A percentile compares a stretch with the other conserved stretches of the same genome.
Evolutionary conservation across 1,140 invertebrate genomes (phyloP).

Genomic region (Anastatus disparis): DNA sequence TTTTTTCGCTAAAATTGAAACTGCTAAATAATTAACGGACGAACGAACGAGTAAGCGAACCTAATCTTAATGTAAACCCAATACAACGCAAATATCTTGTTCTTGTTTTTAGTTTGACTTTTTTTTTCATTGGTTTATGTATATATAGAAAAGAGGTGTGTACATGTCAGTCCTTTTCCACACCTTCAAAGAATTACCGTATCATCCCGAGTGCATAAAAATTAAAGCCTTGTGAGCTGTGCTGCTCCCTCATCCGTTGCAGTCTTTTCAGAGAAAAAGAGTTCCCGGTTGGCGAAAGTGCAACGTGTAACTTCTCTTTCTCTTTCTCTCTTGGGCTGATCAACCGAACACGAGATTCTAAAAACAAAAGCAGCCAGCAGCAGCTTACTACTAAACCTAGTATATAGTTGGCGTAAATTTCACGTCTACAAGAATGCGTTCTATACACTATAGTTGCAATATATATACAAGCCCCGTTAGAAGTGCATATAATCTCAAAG

Average conservation of each 20-base stretch:
- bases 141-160: too few relatives aligned
- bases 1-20: too few relatives aligned
- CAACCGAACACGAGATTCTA: too few relatives aligned
- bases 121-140: too few relatives aligned
- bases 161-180: conserved; percentile 13
- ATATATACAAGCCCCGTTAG: conserved; percentile 35
- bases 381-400: background rate
- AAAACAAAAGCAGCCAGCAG: conserved; percentile 18
- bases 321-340: too few relatives aligned
- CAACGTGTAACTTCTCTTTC: background rate
- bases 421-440: conserved; percentile 37
- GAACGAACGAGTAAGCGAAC: too few relatives aligned
- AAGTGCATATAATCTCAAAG: conserved; percentile 36
- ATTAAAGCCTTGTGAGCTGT: conserved; percentile 14
- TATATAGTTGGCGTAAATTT: conserved; percentile 28
- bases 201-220: conserved; percentile 37
- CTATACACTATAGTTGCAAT: background rate
- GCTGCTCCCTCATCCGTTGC: conserved; percentile 30
- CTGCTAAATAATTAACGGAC: too few relatives aligned
- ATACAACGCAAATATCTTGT: too few relatives aligned
- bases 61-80: too few relatives aligned
- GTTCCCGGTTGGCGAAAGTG: background rate
- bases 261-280: background rate
- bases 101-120: too few relatives aligned
- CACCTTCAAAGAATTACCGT: conserved; percentile 34